Evolutionary conservation across 2,888 invertebrate species (phyloP).

Genomic region (Microplitis deprimator): DNA sequence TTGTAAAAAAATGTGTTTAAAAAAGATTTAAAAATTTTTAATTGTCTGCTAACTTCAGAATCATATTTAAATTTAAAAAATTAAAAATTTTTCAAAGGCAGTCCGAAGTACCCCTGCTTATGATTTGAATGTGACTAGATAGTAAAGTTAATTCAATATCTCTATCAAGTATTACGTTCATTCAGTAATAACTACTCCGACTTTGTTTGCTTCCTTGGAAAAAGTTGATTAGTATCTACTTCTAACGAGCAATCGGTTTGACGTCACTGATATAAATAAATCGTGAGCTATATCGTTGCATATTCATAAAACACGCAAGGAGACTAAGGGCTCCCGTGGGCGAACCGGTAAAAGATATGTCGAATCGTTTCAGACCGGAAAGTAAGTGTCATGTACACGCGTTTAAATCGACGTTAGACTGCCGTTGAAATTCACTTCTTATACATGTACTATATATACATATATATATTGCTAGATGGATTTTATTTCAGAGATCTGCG

Average conservation of each 20-base stretch:
- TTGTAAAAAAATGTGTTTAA: no score
- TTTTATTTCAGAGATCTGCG: neutral
- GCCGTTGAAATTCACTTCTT: constrained; percentile 12
- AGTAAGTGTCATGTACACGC: constrained; percentile 43
- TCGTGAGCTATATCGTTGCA: constrained; percentile 66
- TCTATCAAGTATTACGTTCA: no score
- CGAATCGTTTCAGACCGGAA: constrained; percentile 58
- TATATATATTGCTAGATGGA: neutral
- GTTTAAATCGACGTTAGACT: constrained; percentile 38
- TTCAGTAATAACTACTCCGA: neutral
- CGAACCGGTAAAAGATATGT: constrained; percentile 70
- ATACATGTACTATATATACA: neutral
- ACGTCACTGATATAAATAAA: constrained; percentile 70
- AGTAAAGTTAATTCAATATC: no score
- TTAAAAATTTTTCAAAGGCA: no score
- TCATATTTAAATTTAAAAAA: no score
- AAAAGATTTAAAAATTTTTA: no score
- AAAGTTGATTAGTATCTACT: neutral
- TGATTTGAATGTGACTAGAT: no score
- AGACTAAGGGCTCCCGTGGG: constrained; percentile 61
- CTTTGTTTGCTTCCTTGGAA: neutral
- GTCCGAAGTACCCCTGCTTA: no score
- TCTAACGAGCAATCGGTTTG: constrained; percentile 56
- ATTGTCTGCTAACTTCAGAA: no score
- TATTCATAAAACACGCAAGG: constrained; percentile 62